Conservation (phyloP, 2,113 vertebrate genomes). For the Anas platyrhynchos region DNA sequence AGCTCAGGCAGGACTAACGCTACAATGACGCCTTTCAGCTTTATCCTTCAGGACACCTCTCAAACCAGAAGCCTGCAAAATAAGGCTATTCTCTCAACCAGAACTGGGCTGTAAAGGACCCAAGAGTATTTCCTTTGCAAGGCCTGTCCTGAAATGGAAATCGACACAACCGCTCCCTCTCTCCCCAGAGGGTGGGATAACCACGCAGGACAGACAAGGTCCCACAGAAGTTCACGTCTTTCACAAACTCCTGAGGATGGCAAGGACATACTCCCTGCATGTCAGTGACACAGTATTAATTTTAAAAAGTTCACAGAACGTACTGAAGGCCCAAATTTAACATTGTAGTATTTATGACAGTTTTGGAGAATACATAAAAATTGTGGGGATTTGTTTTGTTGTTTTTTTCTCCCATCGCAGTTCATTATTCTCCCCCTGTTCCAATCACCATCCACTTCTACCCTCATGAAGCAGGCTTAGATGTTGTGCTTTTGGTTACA, state of each 20-base stretch:
- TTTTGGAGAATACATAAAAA: background rate
- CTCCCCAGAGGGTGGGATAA: background rate
- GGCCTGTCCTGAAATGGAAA: background rate
- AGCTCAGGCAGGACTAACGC: background rate
- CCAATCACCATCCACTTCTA: background rate
- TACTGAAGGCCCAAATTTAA: background rate
- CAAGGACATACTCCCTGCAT: background rate
- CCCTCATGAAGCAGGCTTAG: background rate
- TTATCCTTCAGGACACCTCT: background rate
- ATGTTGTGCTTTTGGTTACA: background rate
- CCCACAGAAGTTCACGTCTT: background rate
- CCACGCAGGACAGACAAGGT: background rate
- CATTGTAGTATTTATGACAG: fast-evolving
- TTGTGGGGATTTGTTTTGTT: too few relatives aligned
- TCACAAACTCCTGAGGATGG: background rate
- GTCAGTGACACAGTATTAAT: background rate
- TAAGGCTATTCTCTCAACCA: background rate
- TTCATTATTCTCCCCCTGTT: background rate
- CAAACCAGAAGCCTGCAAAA: background rate
- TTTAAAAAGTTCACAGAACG: background rate
- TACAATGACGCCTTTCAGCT: background rate
- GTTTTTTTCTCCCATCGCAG: background rate
- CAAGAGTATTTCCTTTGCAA: background rate
- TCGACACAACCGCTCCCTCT: background rate
- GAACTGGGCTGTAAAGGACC: slow-evolving; percentile 22